A percentile compares a stretch with the other conserved stretches of the same genome.
Conservation (phyloP, 2,888 invertebrate species). For the Lissonota sp. region DNA sequence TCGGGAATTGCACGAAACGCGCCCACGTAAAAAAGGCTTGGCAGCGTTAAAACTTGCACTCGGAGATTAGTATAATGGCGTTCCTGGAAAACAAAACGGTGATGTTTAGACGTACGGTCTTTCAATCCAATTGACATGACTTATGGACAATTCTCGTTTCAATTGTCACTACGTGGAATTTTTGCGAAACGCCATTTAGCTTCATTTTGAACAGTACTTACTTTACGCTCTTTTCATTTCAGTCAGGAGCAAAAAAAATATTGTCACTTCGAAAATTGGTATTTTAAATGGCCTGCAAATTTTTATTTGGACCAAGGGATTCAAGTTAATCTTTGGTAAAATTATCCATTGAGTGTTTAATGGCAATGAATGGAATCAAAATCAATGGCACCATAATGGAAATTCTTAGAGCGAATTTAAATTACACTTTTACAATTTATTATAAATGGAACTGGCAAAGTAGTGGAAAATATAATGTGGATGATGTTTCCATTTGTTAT, state of each 20-base stretch:
- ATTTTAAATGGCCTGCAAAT: no score
- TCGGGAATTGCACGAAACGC: conserved; percentile 34
- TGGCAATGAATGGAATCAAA: no score
- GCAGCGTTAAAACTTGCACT: conserved; percentile 30
- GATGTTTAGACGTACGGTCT: conserved; percentile 26
- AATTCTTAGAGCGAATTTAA: no score
- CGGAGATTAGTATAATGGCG: conserved; percentile 45
- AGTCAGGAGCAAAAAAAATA: conserved; percentile 16
- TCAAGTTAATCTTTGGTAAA: no score
- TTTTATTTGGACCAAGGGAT: no score
- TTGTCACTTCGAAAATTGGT: neutral
- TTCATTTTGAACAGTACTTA: conserved; percentile 2
- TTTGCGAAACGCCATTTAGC: conserved; percentile 5
- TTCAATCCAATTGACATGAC: conserved; percentile 24
- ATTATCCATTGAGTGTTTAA: no score
- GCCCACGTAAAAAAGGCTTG: conserved; percentile 48
- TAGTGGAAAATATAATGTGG: no score
- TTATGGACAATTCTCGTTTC: conserved; percentile 32
- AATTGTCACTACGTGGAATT: conserved; percentile 26
- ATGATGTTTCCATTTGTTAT: no score
- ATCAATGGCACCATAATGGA: no score
- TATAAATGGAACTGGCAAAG: no score
- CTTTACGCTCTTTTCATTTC: neutral
- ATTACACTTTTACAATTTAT: no score
- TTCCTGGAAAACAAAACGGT: conserved; percentile 29